Evolutionary conservation across 1,140 invertebrate genomes (phyloP), one percentile per base, ranked within the genome.

Genomic region (Drosophila dunni): DNA sequence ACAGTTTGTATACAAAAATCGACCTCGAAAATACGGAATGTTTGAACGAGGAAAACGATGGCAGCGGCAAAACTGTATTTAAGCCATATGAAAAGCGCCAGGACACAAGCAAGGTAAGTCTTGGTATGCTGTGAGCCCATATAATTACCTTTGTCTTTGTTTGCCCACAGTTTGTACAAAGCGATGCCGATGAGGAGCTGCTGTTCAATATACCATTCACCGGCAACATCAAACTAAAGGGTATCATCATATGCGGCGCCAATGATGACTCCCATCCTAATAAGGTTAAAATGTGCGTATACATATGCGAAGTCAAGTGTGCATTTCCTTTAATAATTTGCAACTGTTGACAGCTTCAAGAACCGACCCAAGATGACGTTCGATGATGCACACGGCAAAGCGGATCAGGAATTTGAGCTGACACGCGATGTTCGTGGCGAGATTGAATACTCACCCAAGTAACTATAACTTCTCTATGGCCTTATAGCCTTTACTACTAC

Each of bases 181-280:
- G 98, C 94, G 98, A 99, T 94, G 95, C 95, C 9, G 98, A 99
- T 94, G 96, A 97, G 93, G 98, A 99, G 93, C 93, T 99, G 5
- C 93, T 99, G 0, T 98, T 99, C 90, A 98, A 98, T 92, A 97
- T 99, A 86, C 98, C 98, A 64, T 99, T 99, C 91, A 98, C 97
- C 46, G 98, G 98, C 17, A 97, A 97, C 94, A 94, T 99, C 1
- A 99, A 99, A 93, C 93, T 99, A 46, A 99, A 98, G 93, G 98
- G 98, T 20, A 95, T 99, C 46, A 97, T 98, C 79, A 93, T 99
- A 48, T 95, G 97, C 79, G 98, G 97, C 15, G 97, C 97, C 81
- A 96, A 98, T 92, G 95, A 96, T 82, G 95, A 96, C 66, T 94
- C 94, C 45, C 97, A 98, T 94, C 98, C 98, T 7, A 94, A 95